These are phyloP conservation scores for Miichthys miiuy DNA, from an alignment of 2,797 vertebrate genomes.

Conservation along the genomic window DNA sequence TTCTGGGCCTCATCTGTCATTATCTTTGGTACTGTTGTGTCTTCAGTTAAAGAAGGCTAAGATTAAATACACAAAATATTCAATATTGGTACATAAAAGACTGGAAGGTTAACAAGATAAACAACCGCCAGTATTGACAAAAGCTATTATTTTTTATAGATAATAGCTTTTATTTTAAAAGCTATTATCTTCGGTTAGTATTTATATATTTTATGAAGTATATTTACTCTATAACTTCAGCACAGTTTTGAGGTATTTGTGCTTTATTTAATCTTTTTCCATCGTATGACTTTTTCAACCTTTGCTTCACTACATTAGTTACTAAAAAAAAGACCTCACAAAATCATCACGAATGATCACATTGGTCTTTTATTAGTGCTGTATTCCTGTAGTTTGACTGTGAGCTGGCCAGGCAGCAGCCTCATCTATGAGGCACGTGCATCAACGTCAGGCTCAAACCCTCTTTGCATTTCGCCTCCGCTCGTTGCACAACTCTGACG, in stretches of 20 bases:
- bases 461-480: constrained; percentile 23
- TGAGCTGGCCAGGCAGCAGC: not conserved
- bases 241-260: not conserved
- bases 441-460: constrained; percentile 9
- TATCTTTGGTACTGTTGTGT: constrained; percentile 10
- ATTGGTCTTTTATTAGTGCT: not conserved
- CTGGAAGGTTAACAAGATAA: not conserved
- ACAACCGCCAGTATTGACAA: not conserved
- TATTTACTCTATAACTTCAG: no score
- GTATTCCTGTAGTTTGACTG: constrained; percentile 12
- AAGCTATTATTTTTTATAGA: not conserved
- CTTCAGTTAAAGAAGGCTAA: not conserved
- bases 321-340: not conserved
- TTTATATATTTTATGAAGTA: not conserved
- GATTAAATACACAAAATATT: not conserved
- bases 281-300: not conserved
- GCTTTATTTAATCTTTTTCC: not conserved
- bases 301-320: not conserved
- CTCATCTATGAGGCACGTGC: constrained; percentile 22
- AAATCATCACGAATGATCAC: not conserved
- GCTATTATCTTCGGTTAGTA: not conserved
- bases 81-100: not conserved
- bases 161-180: no score
- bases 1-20: constrained; percentile 4
- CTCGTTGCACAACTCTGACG: constrained; percentile 1